These are phyloP conservation scores for Lordiphosa stackelbergi DNA, from an alignment of 1,140 invertebrate species.

Conservation along the genomic window DNA sequence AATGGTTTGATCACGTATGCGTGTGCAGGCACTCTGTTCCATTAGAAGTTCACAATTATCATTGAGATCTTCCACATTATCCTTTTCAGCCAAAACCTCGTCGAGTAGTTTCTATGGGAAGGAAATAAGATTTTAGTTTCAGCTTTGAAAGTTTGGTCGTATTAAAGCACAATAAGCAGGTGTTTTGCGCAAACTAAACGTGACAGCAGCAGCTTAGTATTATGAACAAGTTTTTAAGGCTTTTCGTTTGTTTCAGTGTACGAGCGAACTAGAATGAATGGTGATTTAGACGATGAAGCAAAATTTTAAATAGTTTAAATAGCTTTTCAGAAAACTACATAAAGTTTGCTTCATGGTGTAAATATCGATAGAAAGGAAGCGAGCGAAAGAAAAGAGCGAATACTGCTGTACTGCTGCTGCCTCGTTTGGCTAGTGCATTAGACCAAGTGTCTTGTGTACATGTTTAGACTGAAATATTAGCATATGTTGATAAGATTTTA, in stretches of 20 bases:
- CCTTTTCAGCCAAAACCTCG: slow-evolving; percentile 87
- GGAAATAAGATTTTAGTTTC: slow-evolving; percentile 35
- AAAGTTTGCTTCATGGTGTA: too few relatives aligned
- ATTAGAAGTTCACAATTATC: slow-evolving; percentile 91
- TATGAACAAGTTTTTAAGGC: too few relatives aligned
- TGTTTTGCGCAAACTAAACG: slow-evolving; percentile 39
- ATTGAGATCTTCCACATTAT: slow-evolving; percentile 88
- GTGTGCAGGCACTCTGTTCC: slow-evolving; percentile 88
- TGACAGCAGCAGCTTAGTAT: background rate
- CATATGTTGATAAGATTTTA: slow-evolving; percentile 17
- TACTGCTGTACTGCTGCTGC: slow-evolving; percentile 42
- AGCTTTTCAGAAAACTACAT: too few relatives aligned
- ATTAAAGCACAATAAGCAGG: slow-evolving; percentile 52
- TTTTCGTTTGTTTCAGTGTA: too few relatives aligned
- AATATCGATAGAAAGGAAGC: too few relatives aligned
- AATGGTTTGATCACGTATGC: slow-evolving; percentile 90
- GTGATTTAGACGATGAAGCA: too few relatives aligned
- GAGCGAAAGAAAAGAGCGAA: too few relatives aligned
- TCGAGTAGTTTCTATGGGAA: slow-evolving; percentile 81
- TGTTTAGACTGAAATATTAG: slow-evolving; percentile 12
- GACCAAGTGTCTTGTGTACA: slow-evolving; percentile 24
- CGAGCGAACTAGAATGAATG: too few relatives aligned
- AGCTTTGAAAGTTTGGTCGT: background rate
- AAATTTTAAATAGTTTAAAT: too few relatives aligned
- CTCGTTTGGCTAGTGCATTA: slow-evolving; percentile 64